Evolutionary conservation across 2,888 invertebrate genomes (phyloP), one percentile per base, ranked within the genome.

Genomic region (Deilephila porcellus): DNA sequence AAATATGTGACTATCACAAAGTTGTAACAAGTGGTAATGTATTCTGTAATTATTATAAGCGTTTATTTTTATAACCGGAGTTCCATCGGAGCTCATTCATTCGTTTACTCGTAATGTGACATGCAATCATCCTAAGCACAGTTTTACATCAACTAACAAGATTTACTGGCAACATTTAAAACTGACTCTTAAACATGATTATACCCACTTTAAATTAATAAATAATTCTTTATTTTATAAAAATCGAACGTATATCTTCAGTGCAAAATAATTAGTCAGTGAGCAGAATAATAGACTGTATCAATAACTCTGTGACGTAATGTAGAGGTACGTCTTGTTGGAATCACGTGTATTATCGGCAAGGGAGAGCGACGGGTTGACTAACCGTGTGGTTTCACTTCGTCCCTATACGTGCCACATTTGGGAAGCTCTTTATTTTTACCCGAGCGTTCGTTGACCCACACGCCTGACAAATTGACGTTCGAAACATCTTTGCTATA

Each of bases 401-500:
- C 76, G 78, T 76, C 75, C 75, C 77, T 56, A 78, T 78, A 78
- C 77, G 77, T 77, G 80, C 79, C 77, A 79, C 81, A 82, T 87
- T 86, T 86, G 84, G 87, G 85, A 86, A 84, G 86, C 84, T 85
- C 81, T 88, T 88, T 90, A 90, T 90, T 90, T 90, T 88, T 88
- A 88, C 79, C 81, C 84, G 73, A 74, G 80, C 85, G 90, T 81
- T 74, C 89, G 76, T 87, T 87, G 88, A 88, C 86, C 86, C 80
- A 76, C 60, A 59, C 76, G 79, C 82, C 76, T 73, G 77, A 81
- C 80, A 79, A 82, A 83, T 75, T 80, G 76, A 79, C 76, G 71
- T 80, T 77, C 74, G 76, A 79, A 77, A 81, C 74, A 73, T 56
- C n/a, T 32, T 25, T 56, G n/a, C 56, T 56, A 56, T n/a, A 56